A percentile compares a stretch with the other conserved stretches of the same genome.
Conservation (phyloP, 2,888 invertebrate genomes). For the Platycheirus rosarum region DNA sequence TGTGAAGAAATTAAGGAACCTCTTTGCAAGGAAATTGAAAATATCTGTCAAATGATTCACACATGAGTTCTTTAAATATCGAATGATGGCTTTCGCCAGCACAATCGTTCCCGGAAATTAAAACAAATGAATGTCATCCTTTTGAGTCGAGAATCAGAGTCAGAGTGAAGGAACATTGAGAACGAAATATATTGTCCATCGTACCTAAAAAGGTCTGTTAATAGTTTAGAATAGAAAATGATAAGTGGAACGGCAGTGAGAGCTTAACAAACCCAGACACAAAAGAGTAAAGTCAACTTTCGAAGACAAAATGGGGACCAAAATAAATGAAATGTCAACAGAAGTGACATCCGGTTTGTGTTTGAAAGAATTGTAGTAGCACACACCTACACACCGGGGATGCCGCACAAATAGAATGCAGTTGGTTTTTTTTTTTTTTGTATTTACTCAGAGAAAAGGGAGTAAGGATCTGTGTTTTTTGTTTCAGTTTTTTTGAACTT, state of each 20-base stretch:
- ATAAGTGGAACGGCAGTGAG: constrained; percentile 52
- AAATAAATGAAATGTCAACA: constrained; percentile 74
- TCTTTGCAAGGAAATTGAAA: constrained; percentile 42
- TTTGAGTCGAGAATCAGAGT: too few relatives aligned
- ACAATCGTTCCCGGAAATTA: constrained; percentile 57
- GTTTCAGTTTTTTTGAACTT: background rate
- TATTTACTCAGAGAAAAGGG: constrained; percentile 31
- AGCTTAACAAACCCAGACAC: constrained; percentile 59
- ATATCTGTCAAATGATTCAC: constrained; percentile 27
- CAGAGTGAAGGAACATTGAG: too few relatives aligned
- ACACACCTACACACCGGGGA: constrained; percentile 4
- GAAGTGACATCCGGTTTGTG: constrained; percentile 73
- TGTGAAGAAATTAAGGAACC: background rate
- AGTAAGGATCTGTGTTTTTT: constrained; percentile 1
- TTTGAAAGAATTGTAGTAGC: constrained; percentile 63
- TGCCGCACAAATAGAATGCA: constrained; percentile 47
- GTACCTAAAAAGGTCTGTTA: constrained; percentile 13
- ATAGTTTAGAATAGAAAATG: constrained; percentile 13
- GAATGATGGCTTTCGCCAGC: constrained; percentile 11
- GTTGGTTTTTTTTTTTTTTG: constrained; percentile 26
- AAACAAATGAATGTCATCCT: constrained; percentile 49
- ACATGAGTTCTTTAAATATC: background rate
- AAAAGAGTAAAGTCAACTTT: constrained; percentile 67
- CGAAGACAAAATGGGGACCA: constrained; percentile 56
- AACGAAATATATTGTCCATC: background rate